Base-by-base conservation (phyloP, 2,113 vertebrate species). In the Irena cyanogastra region DNA sequence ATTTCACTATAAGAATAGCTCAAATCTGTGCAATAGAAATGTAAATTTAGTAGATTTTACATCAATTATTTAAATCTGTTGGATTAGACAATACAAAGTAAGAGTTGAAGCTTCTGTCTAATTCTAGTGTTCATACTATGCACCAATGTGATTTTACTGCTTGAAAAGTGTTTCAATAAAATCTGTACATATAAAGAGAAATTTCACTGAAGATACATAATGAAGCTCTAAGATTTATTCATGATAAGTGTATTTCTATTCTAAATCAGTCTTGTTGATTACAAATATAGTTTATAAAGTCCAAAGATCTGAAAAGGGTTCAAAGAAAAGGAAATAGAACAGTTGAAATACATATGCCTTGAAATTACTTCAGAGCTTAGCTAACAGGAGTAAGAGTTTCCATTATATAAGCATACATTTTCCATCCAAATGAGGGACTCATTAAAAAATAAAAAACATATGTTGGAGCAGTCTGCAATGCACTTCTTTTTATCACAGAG, bases 321-420 rank as follows among this genome's bases (percentile, higher is more conserved):
- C 86, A 93, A 93, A 94, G 90, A n/a, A 69, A 88, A 95, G 69
- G 69, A 95, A 96, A 83, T 31, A 89, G 69, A 77, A 13, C 30
- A 33, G 15, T 64, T 94, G 33, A 75, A 81, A 78, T 68, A 37
- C 35, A 87, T 44, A 79, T 72, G 88, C 16, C 70, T 87, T 89
- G 76, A 95, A 92, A 77, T 89, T 1, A 71, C 81, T 95, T 94
- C 77, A 94, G 64, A 94, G 20, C 60, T 89, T 89, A 89, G 60
- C 33, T 78, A 85, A 78, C 15, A 72, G 16, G 13, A 90, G 27
- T 78, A 84, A 94, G 85, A 87, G 37, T 79, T 87, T 78, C 74
- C 83, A 75, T 87, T 64, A 50, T 24, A 30, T 41, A 82, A 89
- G 24, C 14, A 71, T 37, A 28, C 39, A 44, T 93, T 94, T 94